Evolutionary conservation across 2,113 vertebrate genomes (phyloP), one percentile per base, ranked within the genome.

Genomic region (Albula glossodonta): DNA sequence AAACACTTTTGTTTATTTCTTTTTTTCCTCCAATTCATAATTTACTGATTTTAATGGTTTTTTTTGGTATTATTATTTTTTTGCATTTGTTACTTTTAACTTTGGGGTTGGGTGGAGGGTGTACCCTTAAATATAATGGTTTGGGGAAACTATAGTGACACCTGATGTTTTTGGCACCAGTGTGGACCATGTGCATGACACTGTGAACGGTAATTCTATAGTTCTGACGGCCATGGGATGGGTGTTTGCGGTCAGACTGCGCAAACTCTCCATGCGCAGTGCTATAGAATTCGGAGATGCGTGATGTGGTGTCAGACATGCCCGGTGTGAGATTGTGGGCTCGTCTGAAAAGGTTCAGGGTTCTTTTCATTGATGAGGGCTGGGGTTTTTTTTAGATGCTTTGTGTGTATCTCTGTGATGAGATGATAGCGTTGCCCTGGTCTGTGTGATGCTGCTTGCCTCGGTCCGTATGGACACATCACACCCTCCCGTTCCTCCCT

Each of bases 101-200:
- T 19, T 60, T 41, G 81, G 11, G 25, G 81, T 17, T 60, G 22
- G 56, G 50, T 52, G 52, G 11, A n/a, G 48, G 31, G 11, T 78
- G 50, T 80, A 41, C n/a, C 86, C 56, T 79, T 41, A 74, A 48
- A 50, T 48, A 4, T 48, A 70, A 13, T 52, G 4, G 52, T 56
- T 53, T 80, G 50, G 51, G n/a, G 13, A 48, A 31, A 19, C n/a
- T 13, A 57, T 31, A 19, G 50, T 13, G 15, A 63, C 52, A 17
- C 5, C 51, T 12, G 19, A 66, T 17, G 66, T 85, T 88, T 87
- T 78, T 81, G 85, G 82, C 25, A 22, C 17, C 66, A 57, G 66
- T 19, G 2, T 5, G 56, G 78, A 87, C 51, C 41, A 7, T 56
- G 82, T 51, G 5, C 66, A 82, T 86, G 85, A 87, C 22, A 7